Conservation (phyloP, 2,113 vertebrate species). For the Ellobius talpinus region DNA sequence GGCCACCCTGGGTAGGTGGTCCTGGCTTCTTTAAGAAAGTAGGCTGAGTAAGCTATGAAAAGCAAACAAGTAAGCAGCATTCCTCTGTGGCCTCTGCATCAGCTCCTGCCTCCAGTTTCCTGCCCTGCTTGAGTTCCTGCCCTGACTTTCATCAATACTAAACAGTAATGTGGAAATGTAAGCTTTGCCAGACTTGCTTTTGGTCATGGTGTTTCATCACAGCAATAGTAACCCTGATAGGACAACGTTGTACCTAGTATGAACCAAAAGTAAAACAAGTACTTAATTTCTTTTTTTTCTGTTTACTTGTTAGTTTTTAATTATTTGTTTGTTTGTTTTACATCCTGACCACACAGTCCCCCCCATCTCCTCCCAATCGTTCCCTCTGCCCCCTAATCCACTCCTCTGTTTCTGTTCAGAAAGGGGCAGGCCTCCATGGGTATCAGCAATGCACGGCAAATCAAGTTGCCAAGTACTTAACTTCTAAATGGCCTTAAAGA, state of each 20-base stretch:
- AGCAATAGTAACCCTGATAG: neutral
- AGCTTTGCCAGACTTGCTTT: neutral
- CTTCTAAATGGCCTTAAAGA: neutral
- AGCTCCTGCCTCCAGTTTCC: neutral
- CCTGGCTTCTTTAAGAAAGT: neutral
- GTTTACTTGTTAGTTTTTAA: neutral
- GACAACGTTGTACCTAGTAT: neutral
- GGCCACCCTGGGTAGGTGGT: neutral
- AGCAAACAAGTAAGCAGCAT: neutral
- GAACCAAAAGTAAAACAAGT: conserved; percentile 14
- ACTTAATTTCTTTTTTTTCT: neutral
- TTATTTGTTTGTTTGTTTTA: neutral
- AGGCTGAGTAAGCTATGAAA: neutral
- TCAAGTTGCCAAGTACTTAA: neutral
- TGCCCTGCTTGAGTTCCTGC: neutral
- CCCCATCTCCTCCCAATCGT: neutral
- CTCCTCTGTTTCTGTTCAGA: neutral
- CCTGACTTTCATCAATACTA: neutral
- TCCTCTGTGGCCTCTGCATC: neutral
- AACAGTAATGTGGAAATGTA: neutral
- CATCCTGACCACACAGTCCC: neutral
- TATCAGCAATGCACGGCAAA: neutral
- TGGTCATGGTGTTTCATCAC: neutral
- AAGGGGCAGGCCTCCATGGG: neutral
- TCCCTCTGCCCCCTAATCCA: neutral